These are phyloP conservation scores for Cylas formicarius DNA, from an alignment of 1,140 invertebrate species.

Conservation along the genomic window DNA sequence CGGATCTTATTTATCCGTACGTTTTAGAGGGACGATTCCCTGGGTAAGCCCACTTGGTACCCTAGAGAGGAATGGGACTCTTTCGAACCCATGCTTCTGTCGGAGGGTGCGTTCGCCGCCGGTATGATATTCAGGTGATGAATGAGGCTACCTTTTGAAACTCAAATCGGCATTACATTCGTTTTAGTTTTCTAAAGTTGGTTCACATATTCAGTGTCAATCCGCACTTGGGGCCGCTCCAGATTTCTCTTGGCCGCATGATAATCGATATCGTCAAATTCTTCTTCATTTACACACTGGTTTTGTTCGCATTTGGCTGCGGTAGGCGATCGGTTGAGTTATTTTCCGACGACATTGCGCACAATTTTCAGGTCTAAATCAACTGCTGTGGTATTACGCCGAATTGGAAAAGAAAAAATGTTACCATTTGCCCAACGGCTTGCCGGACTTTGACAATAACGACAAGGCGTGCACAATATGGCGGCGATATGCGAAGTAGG, in stretches of 20 bases:
- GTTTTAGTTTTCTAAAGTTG: conserved; percentile 68
- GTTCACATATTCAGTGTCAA: conserved; percentile 88
- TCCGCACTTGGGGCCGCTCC: conserved; percentile 80
- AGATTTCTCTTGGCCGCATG: conserved; percentile 80
- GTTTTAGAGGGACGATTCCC: conserved; percentile 25
- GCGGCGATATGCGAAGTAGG: conserved; percentile 59
- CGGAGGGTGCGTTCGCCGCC: conserved; percentile 89
- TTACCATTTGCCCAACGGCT: conserved; percentile 51
- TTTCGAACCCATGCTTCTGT: conserved; percentile 89
- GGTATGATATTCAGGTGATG: conserved; percentile 81
- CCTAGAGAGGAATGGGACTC: conserved; percentile 77
- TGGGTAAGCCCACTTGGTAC: conserved; percentile 25
- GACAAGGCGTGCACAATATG: conserved; percentile 71
- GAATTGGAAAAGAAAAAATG: conserved; percentile 72
- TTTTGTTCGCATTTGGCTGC: conserved; percentile 78
- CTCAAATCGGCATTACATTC: conserved; percentile 9
- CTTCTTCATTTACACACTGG: conserved; percentile 77
- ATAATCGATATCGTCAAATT: conserved; percentile 84
- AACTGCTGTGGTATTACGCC: conserved; percentile 85
- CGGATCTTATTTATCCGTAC: no score
- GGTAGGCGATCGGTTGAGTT: conserved; percentile 44
- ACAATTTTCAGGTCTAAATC: conserved; percentile 57
- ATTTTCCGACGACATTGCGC: background rate
- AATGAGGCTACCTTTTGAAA: background rate
- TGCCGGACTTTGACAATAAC: conserved; percentile 58